Conservation (phyloP, 2,888 invertebrate species). For the Artemia sp. region DNA sequence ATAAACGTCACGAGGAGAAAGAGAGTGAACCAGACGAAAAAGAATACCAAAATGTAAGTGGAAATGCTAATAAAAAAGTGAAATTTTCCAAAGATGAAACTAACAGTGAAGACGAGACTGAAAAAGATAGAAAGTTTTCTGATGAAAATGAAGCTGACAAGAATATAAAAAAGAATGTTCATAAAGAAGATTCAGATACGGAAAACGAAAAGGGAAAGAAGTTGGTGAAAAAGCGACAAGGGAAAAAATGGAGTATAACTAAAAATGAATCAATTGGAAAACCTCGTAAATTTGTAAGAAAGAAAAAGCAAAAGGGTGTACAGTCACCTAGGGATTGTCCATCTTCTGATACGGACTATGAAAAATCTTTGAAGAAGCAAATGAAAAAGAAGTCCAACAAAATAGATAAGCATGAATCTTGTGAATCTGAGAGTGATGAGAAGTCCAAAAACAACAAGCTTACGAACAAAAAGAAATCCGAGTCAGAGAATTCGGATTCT, state of each 20-base stretch:
- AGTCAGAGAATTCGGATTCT: neutral
- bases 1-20: neutral
- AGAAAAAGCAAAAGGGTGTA: too few species aligned
- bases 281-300: too few species aligned
- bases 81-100: slow-evolving; percentile 3
- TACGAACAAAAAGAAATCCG: neutral
- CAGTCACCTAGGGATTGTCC: too few species aligned
- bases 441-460: neutral
- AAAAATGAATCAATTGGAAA: too few species aligned
- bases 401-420: neutral
- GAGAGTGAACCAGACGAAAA: neutral
- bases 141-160: neutral
- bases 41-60: neutral
- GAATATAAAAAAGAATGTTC: neutral
- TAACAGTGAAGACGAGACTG: neutral
- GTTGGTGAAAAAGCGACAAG: too few species aligned
- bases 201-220: too few species aligned
- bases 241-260: too few species aligned
- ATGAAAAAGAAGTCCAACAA: neutral
- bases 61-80: neutral
- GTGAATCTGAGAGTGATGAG: slow-evolving; percentile 4
- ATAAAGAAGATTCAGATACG: neutral
- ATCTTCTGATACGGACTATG: too few species aligned
- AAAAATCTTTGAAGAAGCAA: neutral
- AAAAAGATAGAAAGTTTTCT: neutral